Conservation (phyloP, 2,888 invertebrate genomes). For the Deroplatys truncata region DNA sequence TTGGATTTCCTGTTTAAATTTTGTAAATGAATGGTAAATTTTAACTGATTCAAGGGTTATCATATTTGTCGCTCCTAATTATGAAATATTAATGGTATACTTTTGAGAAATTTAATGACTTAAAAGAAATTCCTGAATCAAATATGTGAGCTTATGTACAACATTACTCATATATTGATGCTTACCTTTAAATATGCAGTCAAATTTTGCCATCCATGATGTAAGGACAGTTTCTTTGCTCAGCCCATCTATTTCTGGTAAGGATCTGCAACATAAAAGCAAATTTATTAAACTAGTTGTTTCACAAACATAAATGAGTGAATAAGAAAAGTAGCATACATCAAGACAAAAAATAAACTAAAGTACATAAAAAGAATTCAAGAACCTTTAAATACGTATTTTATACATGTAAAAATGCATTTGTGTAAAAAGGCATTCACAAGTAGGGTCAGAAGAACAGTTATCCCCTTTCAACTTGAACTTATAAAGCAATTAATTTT, state of each 20-base stretch:
- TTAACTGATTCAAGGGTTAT: no score
- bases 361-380: neutral
- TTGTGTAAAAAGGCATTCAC: no score
- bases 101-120: no score
- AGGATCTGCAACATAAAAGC: slow-evolving; percentile 58
- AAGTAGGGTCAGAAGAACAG: no score
- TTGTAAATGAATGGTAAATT: no score
- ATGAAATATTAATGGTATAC: no score
- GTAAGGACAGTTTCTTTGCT: slow-evolving; percentile 98
- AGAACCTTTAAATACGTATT: neutral
- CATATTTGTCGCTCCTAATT: no score
- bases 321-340: neutral
- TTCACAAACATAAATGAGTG: neutral
- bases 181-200: slow-evolving; percentile 92
- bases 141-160: no score
- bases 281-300: slow-evolving; percentile 9
- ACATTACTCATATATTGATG: neutral
- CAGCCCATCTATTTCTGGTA: slow-evolving; percentile 98
- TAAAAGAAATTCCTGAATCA: no score
- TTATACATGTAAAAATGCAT: neutral
- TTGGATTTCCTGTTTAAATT: no score
- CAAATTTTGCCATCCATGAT: slow-evolving; percentile 99
- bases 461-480: no score
- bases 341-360: neutral
- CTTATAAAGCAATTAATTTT: no score